Base-by-base conservation (phyloP, 1,140 invertebrate species). In the Zeugodacus cucurbitae region DNA sequence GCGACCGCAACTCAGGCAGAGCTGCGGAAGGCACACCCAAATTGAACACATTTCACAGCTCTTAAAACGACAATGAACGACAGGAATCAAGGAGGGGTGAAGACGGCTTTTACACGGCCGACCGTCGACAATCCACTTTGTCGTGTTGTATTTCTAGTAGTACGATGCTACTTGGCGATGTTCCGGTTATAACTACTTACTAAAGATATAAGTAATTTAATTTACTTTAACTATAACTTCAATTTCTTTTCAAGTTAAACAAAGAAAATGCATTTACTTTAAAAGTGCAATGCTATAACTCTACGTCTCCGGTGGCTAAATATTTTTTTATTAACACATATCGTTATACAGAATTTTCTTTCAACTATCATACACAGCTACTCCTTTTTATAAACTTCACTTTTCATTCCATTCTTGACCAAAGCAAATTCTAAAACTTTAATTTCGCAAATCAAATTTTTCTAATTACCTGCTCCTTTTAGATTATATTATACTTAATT, bases 331-430 rank as follows among this genome's bases (percentile, higher is more conserved):
- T 41, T 37, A 29, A 58, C 54, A 86, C 85, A 86, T 86, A 58
- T 86, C 85, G 85, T 86, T 86, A 86, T 86, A 86, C 85, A 86
- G 85, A 86, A 86, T 86, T 86, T 86, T 86, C n/a, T 29, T 29
- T 34, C 29, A 58, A 59, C 54, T 86, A 54, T 74, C 67, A 34
- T 37, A 14, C 57, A 57, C 48, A 37, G 14, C 54, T 86, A 34
- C 85, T 58, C 54, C 82, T 86, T 86, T 86, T 57, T 59, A 34
- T 54, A 59, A 58, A 86, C 85, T 59, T 86, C 85, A 58, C 57
- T 86, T 86, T 86, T 58, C 26, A 59, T 59, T 59, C n/a, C 57
- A 86, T 86, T 86, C 57, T 86, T 58, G 6, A 59, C 7, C 17
- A 17, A 59, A 37, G 85, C 54, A 86, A 86, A 86, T 86, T 86